Evolutionary conservation across 2,113 vertebrate genomes (phyloP).

Genomic region (Dasyornis broadbenti): DNA sequence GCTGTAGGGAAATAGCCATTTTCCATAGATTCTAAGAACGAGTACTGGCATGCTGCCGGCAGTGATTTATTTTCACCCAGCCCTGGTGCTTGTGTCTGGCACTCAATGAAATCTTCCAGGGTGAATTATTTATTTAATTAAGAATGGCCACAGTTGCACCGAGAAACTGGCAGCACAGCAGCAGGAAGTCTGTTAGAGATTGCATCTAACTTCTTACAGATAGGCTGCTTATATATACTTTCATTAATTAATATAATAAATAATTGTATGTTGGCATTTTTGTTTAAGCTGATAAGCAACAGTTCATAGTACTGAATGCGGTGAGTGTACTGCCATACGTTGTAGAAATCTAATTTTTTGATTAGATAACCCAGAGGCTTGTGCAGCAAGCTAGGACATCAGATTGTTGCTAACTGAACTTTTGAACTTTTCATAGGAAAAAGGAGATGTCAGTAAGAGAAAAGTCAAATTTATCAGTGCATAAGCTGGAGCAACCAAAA

Average conservation of each 20-base stretch:
- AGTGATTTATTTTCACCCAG: conserved; percentile 45
- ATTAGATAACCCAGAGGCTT: neutral
- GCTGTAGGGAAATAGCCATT: neutral
- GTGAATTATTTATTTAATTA: conserved; percentile 52
- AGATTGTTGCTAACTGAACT: neutral
- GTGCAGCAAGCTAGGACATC: neutral
- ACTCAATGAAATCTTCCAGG: conserved; percentile 2
- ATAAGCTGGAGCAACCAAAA: neutral
- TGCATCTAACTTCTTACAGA: neutral
- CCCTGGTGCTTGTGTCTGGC: conserved; percentile 1
- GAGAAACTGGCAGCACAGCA: neutral
- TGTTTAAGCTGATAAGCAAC: neutral
- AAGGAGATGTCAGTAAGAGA: neutral
- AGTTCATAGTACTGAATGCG: neutral
- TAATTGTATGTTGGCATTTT: neutral
- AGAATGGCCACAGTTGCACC: neutral
- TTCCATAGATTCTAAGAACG: neutral
- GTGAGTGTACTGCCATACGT: neutral
- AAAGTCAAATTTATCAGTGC: neutral
- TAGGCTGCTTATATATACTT: neutral
- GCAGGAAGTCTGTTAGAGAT: conserved; percentile 13
- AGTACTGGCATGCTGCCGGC: neutral
- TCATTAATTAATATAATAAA: conserved; percentile 19
- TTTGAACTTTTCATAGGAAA: neutral
- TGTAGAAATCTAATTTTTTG: neutral